phyloP scores from a whole-genome alignment of 2,888 invertebrate genomes.

The Margaritifera margaritifera region DNA sequence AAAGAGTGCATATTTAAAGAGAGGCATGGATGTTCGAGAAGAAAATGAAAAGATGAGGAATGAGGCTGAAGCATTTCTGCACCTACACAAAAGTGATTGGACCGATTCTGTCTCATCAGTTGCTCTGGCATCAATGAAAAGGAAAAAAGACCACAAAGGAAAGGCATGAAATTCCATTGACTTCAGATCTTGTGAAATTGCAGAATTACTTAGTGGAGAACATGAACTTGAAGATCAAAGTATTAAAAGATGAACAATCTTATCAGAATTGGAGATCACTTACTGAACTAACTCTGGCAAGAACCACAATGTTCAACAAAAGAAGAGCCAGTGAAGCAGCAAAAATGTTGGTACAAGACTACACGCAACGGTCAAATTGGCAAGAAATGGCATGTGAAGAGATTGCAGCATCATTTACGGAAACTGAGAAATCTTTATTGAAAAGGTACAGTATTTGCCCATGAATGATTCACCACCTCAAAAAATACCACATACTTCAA shows the following conservation, averaged over 20 bases:
- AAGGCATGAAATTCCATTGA: neutral
- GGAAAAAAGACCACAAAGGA: neutral
- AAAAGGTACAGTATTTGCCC: too few relatives aligned
- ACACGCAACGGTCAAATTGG: neutral
- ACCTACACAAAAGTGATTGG: neutral
- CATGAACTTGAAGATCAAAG: too few relatives aligned
- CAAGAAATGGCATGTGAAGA: too few relatives aligned
- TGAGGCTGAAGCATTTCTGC: constrained; percentile 1
- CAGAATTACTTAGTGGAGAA: too few relatives aligned
- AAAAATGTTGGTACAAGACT: neutral
- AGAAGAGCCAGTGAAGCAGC: constrained; percentile 1
- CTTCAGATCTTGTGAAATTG: constrained; percentile 3
- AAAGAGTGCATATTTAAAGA: constrained; percentile 2
- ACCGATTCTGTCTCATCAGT: neutral
- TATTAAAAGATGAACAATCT: too few relatives aligned
- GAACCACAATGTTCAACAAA: constrained; percentile 1
- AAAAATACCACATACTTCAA: too few relatives aligned
- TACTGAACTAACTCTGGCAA: neutral
- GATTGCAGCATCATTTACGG: too few relatives aligned
- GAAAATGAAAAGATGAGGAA: neutral
- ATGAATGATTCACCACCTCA: too few relatives aligned
- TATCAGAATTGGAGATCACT: neutral
- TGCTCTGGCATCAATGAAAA: constrained; percentile 1
- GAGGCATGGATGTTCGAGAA: neutral
- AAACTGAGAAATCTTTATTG: too few relatives aligned